Evolutionary conservation across 2,113 vertebrate genomes (phyloP), one percentile per base, ranked within the genome.

Genomic region (Tor tambroides): DNA sequence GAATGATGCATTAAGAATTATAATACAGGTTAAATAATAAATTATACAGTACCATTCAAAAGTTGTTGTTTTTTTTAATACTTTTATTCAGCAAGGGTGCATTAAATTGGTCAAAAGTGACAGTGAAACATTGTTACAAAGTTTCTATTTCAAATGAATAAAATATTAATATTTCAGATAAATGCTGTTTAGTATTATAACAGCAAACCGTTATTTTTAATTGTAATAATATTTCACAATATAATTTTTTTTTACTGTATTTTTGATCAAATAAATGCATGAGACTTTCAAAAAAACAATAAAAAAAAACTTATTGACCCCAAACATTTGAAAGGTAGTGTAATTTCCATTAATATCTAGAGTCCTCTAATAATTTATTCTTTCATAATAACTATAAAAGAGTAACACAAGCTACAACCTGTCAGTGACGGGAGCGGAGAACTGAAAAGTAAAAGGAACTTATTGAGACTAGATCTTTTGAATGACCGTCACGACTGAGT

Each of bases 321-420:
- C 21, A 59, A 59, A 23, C 19, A 23, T 56, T 8, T 23, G 19
- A 56, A 56, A 56, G 56, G 21, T 59, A 54, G 17, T 19, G 17
- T 59, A 3, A n/a, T 23, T 59, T 59, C 10, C 2, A 21, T 2
- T 23, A 59, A 23, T 59, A 23, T 59, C 19, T 21, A 35, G 17
- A n/a, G 19, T 21, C 32, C 21, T 12, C 8, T 30, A 41, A 61
- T 61, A 61, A n/a, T 61, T 61, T 0, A 61, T 80, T 41, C 0
- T 61, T 80, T n/a, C 21, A 80, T 38, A 80, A 38, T 23, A 80
- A 59, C 51, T 59, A 56, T 56, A 19, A 11, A 80, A n/a, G 21
- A 14, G 11, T 23, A 35, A 79, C 26, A 78, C 54, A 80, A 7
- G 51, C 12, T 80, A n/a, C 56, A 61, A 26, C 23, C 3, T 38